Percentiles rank a stretch among this genome's conserved stretches.
These are phyloP conservation scores for Stegostoma tigrinum DNA, from an alignment of 2,113 vertebrate genomes.

Conservation along the genomic window DNA sequence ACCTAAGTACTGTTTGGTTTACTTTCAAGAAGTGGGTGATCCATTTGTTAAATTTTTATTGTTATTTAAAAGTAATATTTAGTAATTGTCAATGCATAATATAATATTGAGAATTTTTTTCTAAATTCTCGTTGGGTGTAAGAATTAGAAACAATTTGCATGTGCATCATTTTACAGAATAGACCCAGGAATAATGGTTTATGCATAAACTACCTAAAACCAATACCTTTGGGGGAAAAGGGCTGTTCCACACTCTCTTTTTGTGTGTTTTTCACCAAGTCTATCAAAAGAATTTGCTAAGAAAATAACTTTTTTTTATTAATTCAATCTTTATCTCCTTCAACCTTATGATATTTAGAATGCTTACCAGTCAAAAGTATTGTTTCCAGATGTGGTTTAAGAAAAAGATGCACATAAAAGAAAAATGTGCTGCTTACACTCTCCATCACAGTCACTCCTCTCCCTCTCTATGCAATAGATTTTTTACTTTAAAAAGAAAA, in stretches of 20 bases:
- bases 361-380: not conserved
- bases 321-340: not conserved
- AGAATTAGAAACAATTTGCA: not conserved
- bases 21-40: not conserved
- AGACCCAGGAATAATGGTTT: not conserved
- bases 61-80: not conserved
- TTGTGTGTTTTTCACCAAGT: not conserved
- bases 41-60: not conserved
- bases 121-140: not conserved
- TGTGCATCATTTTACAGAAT: not conserved
- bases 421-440: not conserved
- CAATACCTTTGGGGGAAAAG: not conserved
- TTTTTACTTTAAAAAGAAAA: not conserved
- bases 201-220: not conserved
- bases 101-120: not conserved
- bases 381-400: not conserved
- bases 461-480: not conserved
- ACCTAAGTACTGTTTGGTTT: not conserved
- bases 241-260: not conserved
- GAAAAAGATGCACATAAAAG: not conserved
- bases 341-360: not conserved
- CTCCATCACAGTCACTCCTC: not conserved
- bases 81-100: not conserved
- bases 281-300: not conserved
- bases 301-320: not conserved